Evolutionary conservation across 2,888 invertebrate genomes (phyloP), one percentile per base, ranked within the genome.

Genomic region (Panopea generosa): DNA sequence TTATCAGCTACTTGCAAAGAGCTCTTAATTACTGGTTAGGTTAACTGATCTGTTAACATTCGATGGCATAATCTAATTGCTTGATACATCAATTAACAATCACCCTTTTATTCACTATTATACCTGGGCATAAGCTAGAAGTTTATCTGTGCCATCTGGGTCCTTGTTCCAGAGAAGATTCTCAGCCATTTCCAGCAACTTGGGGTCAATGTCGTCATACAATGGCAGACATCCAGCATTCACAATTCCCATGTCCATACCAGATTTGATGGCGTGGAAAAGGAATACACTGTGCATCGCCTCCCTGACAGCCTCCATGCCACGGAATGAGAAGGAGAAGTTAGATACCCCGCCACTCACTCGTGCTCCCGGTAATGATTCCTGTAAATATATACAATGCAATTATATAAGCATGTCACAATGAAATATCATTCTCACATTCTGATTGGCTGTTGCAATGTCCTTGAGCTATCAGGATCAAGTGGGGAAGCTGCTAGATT

Each of bases 271-370:
- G 16, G 94, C 94, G 89, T 95, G 94, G 87, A 93, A 94, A 2
- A 94, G 93, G 87, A 94, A 94, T 0, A 94, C 94, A 68, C 94
- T 93, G 87, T 94, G 94, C 94, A 94, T 94, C 38, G 94, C 94
- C 86, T 94, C 94, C 56, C 94, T 89, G 11, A 94, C 92, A 7
- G 87, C 77, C 49, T 94, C 94, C 92, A 93, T 94, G 55, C 94
- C 94, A 68, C 94, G 92, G 88, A 94, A 95, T 4, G 94, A 94
- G 88, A 95, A 94, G 2, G 94, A 94, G 72, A 94, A 92, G 83
- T 94, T 94, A 29, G 94, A 94, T 2, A 94, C 94, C 7, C 94
- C 94, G 20, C 94, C 94, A 86, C 94, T 94, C 22, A 94, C 92
- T 82, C 94, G 90, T 45, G 93, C 93, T 2, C 94, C 93, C 18